Evolutionary conservation across 2,113 vertebrate species (phyloP), one percentile per base, ranked within the genome.

Genomic region (Xiphophorus hellerii): DNA sequence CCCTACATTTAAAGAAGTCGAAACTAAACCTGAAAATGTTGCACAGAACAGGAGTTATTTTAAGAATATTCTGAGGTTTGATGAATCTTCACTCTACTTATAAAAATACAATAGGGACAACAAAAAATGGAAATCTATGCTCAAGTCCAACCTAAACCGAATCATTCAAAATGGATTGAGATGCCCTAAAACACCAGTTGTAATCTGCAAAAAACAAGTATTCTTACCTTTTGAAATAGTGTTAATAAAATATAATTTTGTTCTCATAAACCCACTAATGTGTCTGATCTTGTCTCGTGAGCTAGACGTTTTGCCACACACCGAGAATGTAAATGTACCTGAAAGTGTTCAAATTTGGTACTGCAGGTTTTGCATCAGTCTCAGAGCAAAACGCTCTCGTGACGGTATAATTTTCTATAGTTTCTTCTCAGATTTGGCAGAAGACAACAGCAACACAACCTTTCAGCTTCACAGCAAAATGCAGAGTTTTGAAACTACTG

Each of bases 401-500:
- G 78, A 86, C 74, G 69, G 61, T 82, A 81, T 84, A 83, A 78
- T 86, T 88, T 78, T 76, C 71, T 88, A 85, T 85, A 64, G 88
- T 83, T 86, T 84, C 66, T 78, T 67, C 39, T 71, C n/a, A 63
- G 51, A 76, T 85, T 78, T 37, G 69, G 76, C 74, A 77, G 84
- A 75, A 75, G 60, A 37, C 73, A 85, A 80, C 63, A 77, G 81
- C 73, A 76, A 91, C 74, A 84, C 85, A 82, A 84, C 12, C 8
- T 3, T 39, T 44, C 65, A 84, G 71, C 77, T 85, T 85, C 87
- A 87, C 74, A 67, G 77, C 39, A 72, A 88, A 86, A 89, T 85
- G 80, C 80, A 87, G 85, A 89, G 66, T 72, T 84, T 44, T 88
- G 80, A 89, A 89, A 67, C 76, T 85, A 91, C 66, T 86, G 81